Evolutionary conservation across 2,113 vertebrate genomes (phyloP).

Genomic region (Xenopus borealis): DNA sequence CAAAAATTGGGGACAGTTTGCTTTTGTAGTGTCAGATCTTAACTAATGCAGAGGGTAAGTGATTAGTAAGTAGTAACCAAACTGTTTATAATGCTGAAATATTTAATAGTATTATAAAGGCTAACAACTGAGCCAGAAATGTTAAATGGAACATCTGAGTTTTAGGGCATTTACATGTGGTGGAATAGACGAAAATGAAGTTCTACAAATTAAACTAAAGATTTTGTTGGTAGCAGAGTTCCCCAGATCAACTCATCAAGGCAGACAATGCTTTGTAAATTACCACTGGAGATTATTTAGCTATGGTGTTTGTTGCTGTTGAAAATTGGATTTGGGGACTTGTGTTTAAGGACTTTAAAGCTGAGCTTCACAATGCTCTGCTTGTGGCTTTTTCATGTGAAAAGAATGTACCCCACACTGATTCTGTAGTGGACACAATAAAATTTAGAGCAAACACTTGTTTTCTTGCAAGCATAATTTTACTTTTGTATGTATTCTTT

Average conservation of each 20-base stretch:
- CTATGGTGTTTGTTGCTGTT: not conserved
- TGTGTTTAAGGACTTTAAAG: constrained; percentile 47
- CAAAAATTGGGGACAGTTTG: too few species aligned
- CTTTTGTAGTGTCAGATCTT: constrained; percentile 51
- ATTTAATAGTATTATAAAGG: too few species aligned
- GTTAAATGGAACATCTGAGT: too few species aligned
- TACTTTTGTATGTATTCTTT: not conserved
- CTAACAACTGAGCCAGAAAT: too few species aligned
- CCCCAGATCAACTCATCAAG: not conserved
- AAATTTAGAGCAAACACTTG: constrained; percentile 2
- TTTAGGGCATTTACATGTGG: too few species aligned
- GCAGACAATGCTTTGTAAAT: not conserved
- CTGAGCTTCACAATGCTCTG: constrained; percentile 4
- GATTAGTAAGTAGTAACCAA: too few species aligned
- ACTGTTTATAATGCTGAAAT: too few species aligned
- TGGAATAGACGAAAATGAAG: too few species aligned
- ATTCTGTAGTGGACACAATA: constrained; percentile 23
- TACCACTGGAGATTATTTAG: not conserved
- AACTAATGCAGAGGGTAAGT: constrained; percentile 45
- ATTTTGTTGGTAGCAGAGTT: constrained; percentile 56
- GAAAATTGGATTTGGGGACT: not conserved
- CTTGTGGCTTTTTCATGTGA: constrained; percentile 15
- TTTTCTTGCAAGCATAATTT: not conserved
- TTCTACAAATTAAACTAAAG: constrained; percentile 50
- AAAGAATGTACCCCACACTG: not conserved